A percentile compares a stretch with the other conserved stretches of the same genome.
These are phyloP conservation scores for Palythoa heliodiscus DNA, from an alignment of 92 coral and sea anemone genomes.

Conservation along the genomic window DNA sequence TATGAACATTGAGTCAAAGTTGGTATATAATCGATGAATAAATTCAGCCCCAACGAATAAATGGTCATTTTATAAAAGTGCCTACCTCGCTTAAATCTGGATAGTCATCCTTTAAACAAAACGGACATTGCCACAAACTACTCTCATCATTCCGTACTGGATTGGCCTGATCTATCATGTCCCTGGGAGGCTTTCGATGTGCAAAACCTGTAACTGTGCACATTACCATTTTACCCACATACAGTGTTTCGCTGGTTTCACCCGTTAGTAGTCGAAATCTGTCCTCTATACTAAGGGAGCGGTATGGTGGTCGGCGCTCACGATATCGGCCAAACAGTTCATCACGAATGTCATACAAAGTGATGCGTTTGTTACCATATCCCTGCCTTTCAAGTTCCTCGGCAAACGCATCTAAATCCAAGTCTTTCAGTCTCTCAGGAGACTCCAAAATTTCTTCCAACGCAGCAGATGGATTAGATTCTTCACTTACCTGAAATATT, in stretches of 20 bases:
- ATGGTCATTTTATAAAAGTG: neutral
- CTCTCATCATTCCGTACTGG: conserved; percentile 86
- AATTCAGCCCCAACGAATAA: too few species aligned
- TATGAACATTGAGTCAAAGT: too few species aligned
- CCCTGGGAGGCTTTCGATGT: conserved; percentile 90
- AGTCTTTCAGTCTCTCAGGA: conserved; percentile 92
- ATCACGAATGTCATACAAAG: conserved; percentile 96
- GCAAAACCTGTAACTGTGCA: conserved; percentile 95
- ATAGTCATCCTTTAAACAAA: conserved; percentile 81
- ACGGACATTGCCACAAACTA: conserved; percentile 93
- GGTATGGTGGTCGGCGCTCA: conserved; percentile 87
- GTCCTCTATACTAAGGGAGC: conserved; percentile 87
- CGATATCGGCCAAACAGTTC: conserved; percentile 93
- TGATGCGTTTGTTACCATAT: conserved; percentile 91
- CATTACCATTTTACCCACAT: conserved; percentile 88
- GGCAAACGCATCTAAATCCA: conserved; percentile 95
- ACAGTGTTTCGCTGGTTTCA: conserved; percentile 79
- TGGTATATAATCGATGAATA: too few species aligned
- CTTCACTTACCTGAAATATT: conserved; percentile 75
- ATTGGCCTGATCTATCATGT: conserved; percentile 90
- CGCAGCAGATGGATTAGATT: conserved; percentile 96
- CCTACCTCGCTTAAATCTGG: conserved; percentile 88
- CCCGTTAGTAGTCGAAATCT: conserved; percentile 90
- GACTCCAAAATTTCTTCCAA: conserved; percentile 92
- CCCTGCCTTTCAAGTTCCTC: conserved; percentile 96